Evolutionary conservation across 2,888 invertebrate species (phyloP).

Genomic region (Desoria tigrina): DNA sequence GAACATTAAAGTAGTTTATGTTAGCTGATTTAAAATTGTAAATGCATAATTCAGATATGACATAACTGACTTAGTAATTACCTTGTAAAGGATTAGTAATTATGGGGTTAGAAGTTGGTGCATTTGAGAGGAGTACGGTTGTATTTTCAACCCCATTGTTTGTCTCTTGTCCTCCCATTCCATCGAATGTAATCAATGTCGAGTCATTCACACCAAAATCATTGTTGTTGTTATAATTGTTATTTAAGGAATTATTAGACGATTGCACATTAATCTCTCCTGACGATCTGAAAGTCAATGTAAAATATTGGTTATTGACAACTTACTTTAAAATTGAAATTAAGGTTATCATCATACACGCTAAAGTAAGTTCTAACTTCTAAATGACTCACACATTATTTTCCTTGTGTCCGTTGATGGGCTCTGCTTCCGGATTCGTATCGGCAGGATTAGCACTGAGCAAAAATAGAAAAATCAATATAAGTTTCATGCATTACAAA

Average conservation of each 20-base stretch:
- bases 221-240: slow-evolving; percentile 49
- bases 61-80: slow-evolving; percentile 5
- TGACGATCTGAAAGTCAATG: slow-evolving; percentile 24
- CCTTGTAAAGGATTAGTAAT: slow-evolving; percentile 46
- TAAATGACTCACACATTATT: slow-evolving; percentile 35
- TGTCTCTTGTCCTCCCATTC: slow-evolving; percentile 24
- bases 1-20: neutral
- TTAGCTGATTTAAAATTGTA: neutral
- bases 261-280: slow-evolving; percentile 41
- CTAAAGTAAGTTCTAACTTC: slow-evolving; percentile 4
- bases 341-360: too few relatives aligned
- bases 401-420: slow-evolving; percentile 44
- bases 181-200: slow-evolving; percentile 41
- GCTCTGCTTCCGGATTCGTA: slow-evolving; percentile 27
- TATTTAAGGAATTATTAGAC: slow-evolving; percentile 44
- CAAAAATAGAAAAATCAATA: slow-evolving; percentile 10
- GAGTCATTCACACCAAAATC: slow-evolving; percentile 30
- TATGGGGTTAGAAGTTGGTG: slow-evolving; percentile 34
- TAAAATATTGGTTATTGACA: slow-evolving; percentile 13
- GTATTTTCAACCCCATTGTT: slow-evolving; percentile 12
- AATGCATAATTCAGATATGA: too few relatives aligned
- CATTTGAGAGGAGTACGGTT: slow-evolving; percentile 7
- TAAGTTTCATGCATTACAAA: neutral
- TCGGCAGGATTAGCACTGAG: slow-evolving; percentile 33
- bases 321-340: slow-evolving; percentile 16